Conservation (phyloP, 2,888 invertebrate genomes). For the Brenthis hecate region DNA sequence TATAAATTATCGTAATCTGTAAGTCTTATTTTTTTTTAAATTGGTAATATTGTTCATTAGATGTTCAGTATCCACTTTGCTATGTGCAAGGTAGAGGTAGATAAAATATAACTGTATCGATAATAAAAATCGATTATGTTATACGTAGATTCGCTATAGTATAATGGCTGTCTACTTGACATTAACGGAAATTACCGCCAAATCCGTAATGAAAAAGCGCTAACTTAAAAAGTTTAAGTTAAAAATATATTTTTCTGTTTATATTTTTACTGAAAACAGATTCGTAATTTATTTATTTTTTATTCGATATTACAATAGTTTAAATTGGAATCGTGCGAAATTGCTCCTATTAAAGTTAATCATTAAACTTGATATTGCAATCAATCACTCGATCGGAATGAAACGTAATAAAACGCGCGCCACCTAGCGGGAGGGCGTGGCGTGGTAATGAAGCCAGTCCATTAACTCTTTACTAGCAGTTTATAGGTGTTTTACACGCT, state of each 20-base stretch:
- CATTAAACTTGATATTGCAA: conserved; percentile 40
- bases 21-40: no score
- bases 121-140: no score
- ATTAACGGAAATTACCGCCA: no score
- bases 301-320: conserved; percentile 13
- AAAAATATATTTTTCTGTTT: background rate
- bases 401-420: conserved; percentile 52
- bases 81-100: no score
- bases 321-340: conserved; percentile 34
- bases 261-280: no score
- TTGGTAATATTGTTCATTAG: conserved; percentile 5
- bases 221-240: no score
- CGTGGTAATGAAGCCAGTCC: conserved; percentile 60
- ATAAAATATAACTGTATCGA: no score
- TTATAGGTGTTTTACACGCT: conserved; percentile 71
- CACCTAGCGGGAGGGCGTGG: conserved; percentile 67
- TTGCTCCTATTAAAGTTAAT: conserved; percentile 38
- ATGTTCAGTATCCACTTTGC: background rate
- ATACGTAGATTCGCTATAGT: no score
- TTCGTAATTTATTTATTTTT: background rate
- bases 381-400: conserved; percentile 47
- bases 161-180: no score
- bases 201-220: no score
- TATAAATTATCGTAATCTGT: no score
- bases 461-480: conserved; percentile 69